Conservation (phyloP, 2,113 vertebrate species). For the Macrotus californicus region DNA sequence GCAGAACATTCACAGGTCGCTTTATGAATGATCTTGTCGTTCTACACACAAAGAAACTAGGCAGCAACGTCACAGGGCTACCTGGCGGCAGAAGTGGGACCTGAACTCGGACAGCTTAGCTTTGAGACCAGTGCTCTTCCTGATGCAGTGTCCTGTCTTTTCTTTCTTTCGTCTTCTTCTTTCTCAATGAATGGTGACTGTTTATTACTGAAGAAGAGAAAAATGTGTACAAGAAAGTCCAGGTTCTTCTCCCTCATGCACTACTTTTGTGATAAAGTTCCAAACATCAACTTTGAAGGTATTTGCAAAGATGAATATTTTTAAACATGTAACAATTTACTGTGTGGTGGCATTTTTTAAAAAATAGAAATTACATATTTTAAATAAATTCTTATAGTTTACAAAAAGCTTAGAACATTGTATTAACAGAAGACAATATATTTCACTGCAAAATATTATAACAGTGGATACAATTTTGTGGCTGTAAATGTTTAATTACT, state of each 20-base stretch:
- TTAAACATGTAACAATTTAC: constrained; percentile 46
- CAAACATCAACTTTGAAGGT: constrained; percentile 68
- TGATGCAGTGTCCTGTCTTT: neutral
- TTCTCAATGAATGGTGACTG: constrained; percentile 57
- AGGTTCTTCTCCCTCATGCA: constrained; percentile 61
- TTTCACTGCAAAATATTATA: constrained; percentile 74
- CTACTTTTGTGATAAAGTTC: constrained; percentile 53
- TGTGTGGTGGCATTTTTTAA: constrained; percentile 58
- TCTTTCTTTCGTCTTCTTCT: neutral
- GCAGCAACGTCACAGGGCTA: neutral
- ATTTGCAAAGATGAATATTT: constrained; percentile 78
- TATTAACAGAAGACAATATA: constrained; percentile 60
- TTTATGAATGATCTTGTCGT: neutral
- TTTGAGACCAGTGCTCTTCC: neutral
- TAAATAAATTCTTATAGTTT: constrained; percentile 71
- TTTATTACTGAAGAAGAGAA: constrained; percentile 77
- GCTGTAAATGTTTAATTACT: constrained; percentile 40
- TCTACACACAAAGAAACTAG: neutral
- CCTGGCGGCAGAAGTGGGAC: neutral
- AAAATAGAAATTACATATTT: constrained; percentile 56
- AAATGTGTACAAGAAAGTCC: constrained; percentile 45
- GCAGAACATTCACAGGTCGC: neutral
- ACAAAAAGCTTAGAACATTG: constrained; percentile 60
- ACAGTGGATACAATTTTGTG: constrained; percentile 69
- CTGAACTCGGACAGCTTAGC: neutral